Evolutionary conservation across 2,797 vertebrate species (phyloP).

Genomic region (Echeneis naucrates): DNA sequence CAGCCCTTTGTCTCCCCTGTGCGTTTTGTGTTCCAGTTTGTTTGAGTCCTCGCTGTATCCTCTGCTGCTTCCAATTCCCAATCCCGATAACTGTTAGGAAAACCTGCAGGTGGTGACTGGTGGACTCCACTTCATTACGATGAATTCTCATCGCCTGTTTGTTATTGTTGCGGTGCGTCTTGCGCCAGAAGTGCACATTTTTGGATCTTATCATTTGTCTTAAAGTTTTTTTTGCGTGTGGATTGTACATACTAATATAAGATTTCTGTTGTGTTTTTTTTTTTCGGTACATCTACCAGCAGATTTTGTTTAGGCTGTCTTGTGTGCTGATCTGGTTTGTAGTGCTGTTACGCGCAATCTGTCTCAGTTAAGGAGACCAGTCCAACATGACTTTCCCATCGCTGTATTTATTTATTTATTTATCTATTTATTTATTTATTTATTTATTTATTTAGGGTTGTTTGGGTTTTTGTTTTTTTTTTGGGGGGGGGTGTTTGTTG

Average conservation of each 20-base stretch:
- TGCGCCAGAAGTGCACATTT: conserved; percentile 59
- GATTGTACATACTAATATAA: not conserved
- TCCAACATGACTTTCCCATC: conserved; percentile 68
- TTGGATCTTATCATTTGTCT: conserved; percentile 49
- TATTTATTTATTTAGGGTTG: too few species aligned
- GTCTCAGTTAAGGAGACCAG: conserved; percentile 55
- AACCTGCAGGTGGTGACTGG: conserved; percentile 74
- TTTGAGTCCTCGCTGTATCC: conserved; percentile 54
- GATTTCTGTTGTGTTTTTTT: not conserved
- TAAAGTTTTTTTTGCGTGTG: conserved; percentile 55
- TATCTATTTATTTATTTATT: too few species aligned
- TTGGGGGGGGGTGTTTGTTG: conserved; percentile 54
- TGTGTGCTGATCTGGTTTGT: conserved; percentile 48
- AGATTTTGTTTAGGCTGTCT: conserved; percentile 47
- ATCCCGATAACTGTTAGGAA: conserved; percentile 39
- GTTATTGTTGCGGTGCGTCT: conserved; percentile 61
- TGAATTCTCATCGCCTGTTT: conserved; percentile 62
- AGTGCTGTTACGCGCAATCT: conserved; percentile 60
- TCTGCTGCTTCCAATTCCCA: conserved; percentile 45
- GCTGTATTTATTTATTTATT: too few species aligned
- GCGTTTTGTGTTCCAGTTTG: conserved; percentile 67
- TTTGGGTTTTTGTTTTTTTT: too few species aligned
- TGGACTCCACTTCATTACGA: conserved; percentile 55
- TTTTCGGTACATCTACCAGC: conserved; percentile 22
- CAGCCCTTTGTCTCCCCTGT: conserved; percentile 76